A percentile compares a stretch with the other conserved stretches of the same genome.
Conservation (phyloP, 2,888 invertebrate genomes). For the Deilephila elpenor region DNA sequence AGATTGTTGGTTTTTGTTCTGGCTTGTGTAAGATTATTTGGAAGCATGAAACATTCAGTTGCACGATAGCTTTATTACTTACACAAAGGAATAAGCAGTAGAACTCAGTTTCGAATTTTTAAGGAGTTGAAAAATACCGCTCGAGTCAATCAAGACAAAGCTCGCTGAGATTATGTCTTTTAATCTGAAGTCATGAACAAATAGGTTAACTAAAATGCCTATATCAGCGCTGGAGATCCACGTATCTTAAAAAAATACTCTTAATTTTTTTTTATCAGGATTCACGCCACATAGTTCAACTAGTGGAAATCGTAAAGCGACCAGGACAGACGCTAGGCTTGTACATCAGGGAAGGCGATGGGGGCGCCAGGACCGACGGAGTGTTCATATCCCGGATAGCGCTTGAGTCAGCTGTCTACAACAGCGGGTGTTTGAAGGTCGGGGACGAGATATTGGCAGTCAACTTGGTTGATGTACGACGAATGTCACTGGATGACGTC, state of each 20-base stretch:
- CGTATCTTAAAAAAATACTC: not conserved
- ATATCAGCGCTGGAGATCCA: too few species aligned
- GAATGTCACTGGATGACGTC: conserved; percentile 99
- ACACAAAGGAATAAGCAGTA: not conserved
- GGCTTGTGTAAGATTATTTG: not conserved
- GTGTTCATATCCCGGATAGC: conserved; percentile 98
- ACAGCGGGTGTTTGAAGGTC: conserved; percentile 98
- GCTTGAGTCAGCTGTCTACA: conserved; percentile 97
- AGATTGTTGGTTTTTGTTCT: conserved; percentile 16
- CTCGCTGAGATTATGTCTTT: not conserved
- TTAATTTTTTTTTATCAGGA: conserved; percentile 74
- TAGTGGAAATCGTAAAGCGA: conserved; percentile 99
- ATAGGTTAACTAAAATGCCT: too few species aligned
- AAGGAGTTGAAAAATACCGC: too few species aligned
- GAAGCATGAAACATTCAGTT: not conserved
- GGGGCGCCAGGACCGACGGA: conserved; percentile 96
- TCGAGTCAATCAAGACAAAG: too few species aligned
- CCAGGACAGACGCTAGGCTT: conserved; percentile 99
- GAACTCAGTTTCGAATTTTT: not conserved
- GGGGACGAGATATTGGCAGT: conserved; percentile 99
- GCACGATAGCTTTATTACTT: not conserved
- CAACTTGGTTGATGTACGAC: conserved; percentile 98
- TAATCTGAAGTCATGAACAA: too few species aligned
- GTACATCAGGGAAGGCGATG: conserved; percentile 99
- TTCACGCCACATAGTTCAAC: conserved; percentile 91